phyloP scores from a whole-genome alignment of 2,888 invertebrate species.

The Chymomyza amoena region DNA sequence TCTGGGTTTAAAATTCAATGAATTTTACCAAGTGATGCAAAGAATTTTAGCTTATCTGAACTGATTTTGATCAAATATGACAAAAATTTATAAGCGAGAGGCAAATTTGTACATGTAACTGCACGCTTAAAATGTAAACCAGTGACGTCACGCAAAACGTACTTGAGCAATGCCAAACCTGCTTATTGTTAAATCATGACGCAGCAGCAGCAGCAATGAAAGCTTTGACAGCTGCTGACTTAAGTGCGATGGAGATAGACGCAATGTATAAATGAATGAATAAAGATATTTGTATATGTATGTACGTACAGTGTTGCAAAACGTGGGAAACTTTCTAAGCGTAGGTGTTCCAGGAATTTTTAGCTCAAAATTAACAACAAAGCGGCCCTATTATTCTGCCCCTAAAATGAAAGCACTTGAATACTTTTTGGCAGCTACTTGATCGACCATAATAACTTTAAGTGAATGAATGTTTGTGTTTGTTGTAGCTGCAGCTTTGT shows the following conservation, averaged over 20 bases:
- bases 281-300: neutral
- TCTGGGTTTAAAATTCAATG: too few relatives aligned
- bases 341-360: conserved; percentile 9
- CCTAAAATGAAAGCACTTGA: neutral
- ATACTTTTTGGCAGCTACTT: conserved; percentile 2
- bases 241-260: neutral
- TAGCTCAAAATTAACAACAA: neutral
- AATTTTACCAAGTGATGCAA: too few relatives aligned
- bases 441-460: neutral
- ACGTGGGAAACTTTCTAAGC: conserved; percentile 7
- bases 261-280: neutral
- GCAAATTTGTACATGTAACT: too few relatives aligned
- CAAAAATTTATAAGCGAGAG: too few relatives aligned
- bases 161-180: neutral
- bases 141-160: too few relatives aligned
- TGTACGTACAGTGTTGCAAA: conserved; percentile 51
- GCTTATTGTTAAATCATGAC: neutral
- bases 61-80: too few relatives aligned
- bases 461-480: neutral
- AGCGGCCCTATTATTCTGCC: neutral
- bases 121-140: too few relatives aligned
- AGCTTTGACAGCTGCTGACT: neutral
- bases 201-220: neutral
- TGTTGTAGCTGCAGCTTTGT: conserved; percentile 8
- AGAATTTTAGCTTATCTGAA: too few relatives aligned